A percentile compares a stretch with the other conserved stretches of the same genome.
These are phyloP conservation scores for Heliconius erato DNA, from an alignment of 2,888 invertebrate species.

Conservation along the genomic window DNA sequence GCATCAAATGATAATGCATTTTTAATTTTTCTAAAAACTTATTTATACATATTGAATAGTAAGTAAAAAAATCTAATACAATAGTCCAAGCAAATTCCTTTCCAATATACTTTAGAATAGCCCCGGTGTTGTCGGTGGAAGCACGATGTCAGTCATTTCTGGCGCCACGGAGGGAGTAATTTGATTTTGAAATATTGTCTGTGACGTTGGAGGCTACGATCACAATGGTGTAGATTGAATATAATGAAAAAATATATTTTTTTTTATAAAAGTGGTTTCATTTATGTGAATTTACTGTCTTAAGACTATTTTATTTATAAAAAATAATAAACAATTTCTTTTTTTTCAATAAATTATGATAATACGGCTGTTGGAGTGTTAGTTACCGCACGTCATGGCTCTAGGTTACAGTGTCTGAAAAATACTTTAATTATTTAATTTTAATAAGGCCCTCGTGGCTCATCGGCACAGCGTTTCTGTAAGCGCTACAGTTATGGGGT, in stretches of 20 bases:
- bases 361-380: too few species aligned
- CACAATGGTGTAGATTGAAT: not conserved
- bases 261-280: not conserved
- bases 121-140: conserved; percentile 30
- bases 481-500: not conserved
- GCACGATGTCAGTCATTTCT: conserved; percentile 66
- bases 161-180: conserved; percentile 65
- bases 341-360: too few species aligned
- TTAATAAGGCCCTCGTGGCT: not conserved
- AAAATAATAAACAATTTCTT: too few species aligned
- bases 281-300: too few species aligned
- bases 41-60: too few species aligned
- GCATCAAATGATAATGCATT: too few species aligned
- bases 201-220: conserved; percentile 51
- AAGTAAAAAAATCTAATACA: not conserved
- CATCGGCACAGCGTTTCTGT: not conserved
- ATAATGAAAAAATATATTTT: not conserved
- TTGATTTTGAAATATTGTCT: conserved; percentile 73
- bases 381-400: too few species aligned
- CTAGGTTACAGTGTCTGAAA: too few species aligned
- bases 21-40: too few species aligned
- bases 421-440: not conserved
- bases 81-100: not conserved
- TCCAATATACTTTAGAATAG: conserved; percentile 25
- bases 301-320: not conserved